Evolutionary conservation across 1,140 invertebrate genomes (phyloP), one percentile per base, ranked within the genome.

Genomic region (Drosophila orosa): DNA sequence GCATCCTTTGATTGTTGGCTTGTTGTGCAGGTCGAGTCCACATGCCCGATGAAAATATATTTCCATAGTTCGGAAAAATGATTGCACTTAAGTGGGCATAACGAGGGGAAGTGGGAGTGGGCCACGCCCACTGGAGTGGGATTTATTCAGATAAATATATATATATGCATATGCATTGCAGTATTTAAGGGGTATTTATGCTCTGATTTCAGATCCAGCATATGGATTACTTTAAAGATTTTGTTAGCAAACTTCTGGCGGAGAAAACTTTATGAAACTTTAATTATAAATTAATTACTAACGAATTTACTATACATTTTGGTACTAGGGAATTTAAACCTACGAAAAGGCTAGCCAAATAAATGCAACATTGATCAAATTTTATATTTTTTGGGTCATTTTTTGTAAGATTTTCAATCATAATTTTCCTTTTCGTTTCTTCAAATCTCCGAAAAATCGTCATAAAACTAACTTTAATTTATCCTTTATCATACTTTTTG

Each of bases 11-110:
- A 86, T 74, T 86, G 78, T 59, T 55, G 72, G 63, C 47, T 47
- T 74, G 71, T 59, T 76, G 74, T 33, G 27, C 29, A 60, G 59
- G 65, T 71, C 63, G 67, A 58, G 65, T 69, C 67, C 66, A 48
- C 48, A 71, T 55, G 40, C 40, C 42, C 62, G 25, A 39, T 54
- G 47, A 66, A 73, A 75, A 76, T 76, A 22, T 76, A 71, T 76
- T 76, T 76, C 74, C 55, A 76, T 68, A 68, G 69, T 74, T 73
- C 69, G 48, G 45, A 74, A 74, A 74, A 74, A 54, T 74, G 56
- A 74, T 74, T 74, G 74, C 74, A 76, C 63, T 76, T 76, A 76
- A 76, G 73, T 76, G 62, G 61, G 73, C 72, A 62, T 48, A 55
- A 74, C 69, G 68, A 73, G 19, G 57, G 67, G 8, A 48, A 56